Conservation (phyloP, 2,797 vertebrate species). For the Sebastes nivosus region DNA sequence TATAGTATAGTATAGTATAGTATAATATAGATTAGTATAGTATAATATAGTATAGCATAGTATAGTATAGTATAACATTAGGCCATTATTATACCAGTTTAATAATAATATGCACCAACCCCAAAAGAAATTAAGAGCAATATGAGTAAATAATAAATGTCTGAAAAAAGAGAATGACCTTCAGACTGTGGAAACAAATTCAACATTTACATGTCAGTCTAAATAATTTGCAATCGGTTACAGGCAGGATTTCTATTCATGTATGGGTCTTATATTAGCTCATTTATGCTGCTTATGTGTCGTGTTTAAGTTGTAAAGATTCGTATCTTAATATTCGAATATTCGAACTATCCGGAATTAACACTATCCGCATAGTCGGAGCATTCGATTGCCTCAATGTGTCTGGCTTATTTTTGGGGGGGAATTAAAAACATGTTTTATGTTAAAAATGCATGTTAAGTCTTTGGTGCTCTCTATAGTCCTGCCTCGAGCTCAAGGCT, state of each 20-base stretch:
- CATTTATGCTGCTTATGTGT: background rate
- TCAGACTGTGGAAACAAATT: conserved; percentile 65
- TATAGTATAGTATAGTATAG: background rate
- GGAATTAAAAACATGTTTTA: background rate
- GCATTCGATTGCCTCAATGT: background rate
- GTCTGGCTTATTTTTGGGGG: fast-evolving
- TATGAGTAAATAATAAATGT: conserved; percentile 4
- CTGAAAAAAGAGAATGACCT: background rate
- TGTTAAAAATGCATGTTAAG: background rate
- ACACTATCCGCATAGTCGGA: background rate
- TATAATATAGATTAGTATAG: background rate
- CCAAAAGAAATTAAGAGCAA: background rate
- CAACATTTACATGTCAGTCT: conserved; percentile 57
- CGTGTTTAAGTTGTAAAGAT: background rate
- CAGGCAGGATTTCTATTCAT: background rate
- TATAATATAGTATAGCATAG: background rate
- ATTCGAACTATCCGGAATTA: background rate
- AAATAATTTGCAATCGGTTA: conserved; percentile 52
- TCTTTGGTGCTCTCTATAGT: background rate
- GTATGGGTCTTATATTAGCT: too few species aligned
- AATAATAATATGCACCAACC: conserved; percentile 24
- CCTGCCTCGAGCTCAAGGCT: background rate
- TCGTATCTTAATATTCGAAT: background rate
- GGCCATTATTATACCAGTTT: background rate
- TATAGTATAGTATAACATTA: background rate